Conservation (phyloP, 92 coral and sea anemone genomes). For the Zoanthus sociatus region DNA sequence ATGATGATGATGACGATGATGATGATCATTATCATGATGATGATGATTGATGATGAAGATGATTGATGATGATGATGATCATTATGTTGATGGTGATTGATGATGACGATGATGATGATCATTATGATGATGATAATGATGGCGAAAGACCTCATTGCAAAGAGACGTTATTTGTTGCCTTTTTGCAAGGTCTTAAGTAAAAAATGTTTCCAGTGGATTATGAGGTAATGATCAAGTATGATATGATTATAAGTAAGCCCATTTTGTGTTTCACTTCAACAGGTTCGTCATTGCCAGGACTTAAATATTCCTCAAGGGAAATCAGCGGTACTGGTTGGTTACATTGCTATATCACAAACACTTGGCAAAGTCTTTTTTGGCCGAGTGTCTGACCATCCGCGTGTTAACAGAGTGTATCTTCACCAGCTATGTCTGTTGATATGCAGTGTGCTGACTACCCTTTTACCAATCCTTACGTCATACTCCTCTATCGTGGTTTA, state of each 20-base stretch:
- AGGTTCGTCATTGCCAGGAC: slow-evolving; percentile 92
- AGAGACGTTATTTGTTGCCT: too few relatives aligned
- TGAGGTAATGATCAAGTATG: too few relatives aligned
- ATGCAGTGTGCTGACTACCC: slow-evolving; percentile 70
- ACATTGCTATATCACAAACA: slow-evolving; percentile 86
- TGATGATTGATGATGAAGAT: too few relatives aligned
- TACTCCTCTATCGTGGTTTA: slow-evolving; percentile 64
- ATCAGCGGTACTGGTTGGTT: slow-evolving; percentile 77
- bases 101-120: too few relatives aligned
- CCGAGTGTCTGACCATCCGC: slow-evolving; percentile 69
- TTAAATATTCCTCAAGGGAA: slow-evolving; percentile 65
- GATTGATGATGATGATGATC: too few relatives aligned
- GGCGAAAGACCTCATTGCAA: too few relatives aligned
- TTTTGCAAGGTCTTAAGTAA: too few relatives aligned
- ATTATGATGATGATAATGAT: too few relatives aligned
- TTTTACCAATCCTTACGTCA: slow-evolving; percentile 63
- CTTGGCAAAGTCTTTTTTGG: slow-evolving; percentile 76
- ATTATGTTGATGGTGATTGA: too few relatives aligned
- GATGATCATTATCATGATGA: too few relatives aligned
- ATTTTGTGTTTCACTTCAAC: neutral
- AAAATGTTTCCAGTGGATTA: too few relatives aligned
- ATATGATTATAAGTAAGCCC: neutral
- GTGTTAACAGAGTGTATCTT: slow-evolving; percentile 71
- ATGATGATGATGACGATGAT: too few relatives aligned
- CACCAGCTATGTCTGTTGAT: slow-evolving; percentile 68